These are phyloP conservation scores for Mizuhopecten yessoensis DNA, from an alignment of 1,140 invertebrate genomes.

Conservation along the genomic window DNA sequence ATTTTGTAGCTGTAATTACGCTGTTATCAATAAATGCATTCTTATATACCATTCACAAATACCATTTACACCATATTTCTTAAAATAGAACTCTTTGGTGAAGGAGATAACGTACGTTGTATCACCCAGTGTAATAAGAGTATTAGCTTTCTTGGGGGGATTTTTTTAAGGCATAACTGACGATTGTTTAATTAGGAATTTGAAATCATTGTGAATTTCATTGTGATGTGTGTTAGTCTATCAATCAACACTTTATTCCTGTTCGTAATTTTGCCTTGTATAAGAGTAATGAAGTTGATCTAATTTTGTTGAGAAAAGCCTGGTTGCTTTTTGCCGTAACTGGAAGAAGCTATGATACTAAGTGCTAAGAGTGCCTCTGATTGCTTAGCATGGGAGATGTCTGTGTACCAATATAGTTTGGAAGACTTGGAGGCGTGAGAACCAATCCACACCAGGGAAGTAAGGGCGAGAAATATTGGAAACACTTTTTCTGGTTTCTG, in stretches of 20 bases:
- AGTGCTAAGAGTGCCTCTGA: neutral
- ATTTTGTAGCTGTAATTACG: too few relatives aligned
- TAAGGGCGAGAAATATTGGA: neutral
- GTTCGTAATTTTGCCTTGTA: neutral
- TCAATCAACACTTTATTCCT: neutral
- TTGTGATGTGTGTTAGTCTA: too few relatives aligned
- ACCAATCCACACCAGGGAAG: neutral
- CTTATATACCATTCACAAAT: too few relatives aligned
- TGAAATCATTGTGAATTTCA: too few relatives aligned
- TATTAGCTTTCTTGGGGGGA: too few relatives aligned
- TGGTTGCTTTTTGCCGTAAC: neutral
- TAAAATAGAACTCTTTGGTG: too few relatives aligned
- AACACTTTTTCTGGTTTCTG: neutral
- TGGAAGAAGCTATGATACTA: neutral
- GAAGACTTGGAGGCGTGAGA: neutral
- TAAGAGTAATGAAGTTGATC: neutral
- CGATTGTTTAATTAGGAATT: too few relatives aligned
- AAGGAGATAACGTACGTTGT: too few relatives aligned
- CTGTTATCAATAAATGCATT: too few relatives aligned
- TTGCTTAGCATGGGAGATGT: neutral
- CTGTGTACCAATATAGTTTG: neutral
- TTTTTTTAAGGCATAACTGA: too few relatives aligned
- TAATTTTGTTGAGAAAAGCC: neutral
- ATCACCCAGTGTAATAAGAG: too few relatives aligned
- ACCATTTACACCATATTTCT: too few relatives aligned